Base-by-base conservation (phyloP, 1,140 invertebrate genomes). In the Sipha flava region DNA sequence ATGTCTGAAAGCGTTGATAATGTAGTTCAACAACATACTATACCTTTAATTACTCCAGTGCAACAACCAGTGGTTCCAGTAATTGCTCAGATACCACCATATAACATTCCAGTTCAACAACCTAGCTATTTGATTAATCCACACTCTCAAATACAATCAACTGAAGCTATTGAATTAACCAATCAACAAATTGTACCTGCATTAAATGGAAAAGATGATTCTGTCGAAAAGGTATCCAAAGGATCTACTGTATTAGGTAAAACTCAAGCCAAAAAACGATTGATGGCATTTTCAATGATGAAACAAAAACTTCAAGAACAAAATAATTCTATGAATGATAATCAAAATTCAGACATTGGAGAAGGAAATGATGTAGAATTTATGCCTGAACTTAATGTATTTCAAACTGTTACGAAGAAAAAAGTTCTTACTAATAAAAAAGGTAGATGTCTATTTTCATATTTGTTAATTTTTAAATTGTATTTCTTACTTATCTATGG, bases 261-360 rank as follows among this genome's bases (percentile, higher is more conserved):
- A 79, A 80, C 80, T 23, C 84, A 85, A 79, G 85, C 85, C 0
- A 85, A 85, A 81, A 85, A 85, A 80, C 81, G 85, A 12, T 79
- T 85, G 1, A 81, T 84, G 49, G 85, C 85, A 6, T 85, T 85
- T 81, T 85, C 85, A 23, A 84, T 83, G 72, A 83, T 84, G 14
- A 85, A 85, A 75, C 73, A 82, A 62, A 82, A 81, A 23, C 23
- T 73, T 29, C 81, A 77, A 34, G 75, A 80, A 59, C 80, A 80
- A 66, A 80, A 62, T 57, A 47, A 43, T 40, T 72, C 57, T 18
- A 73, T 34, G 31, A 80, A 52, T 23, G 68, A 80, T 62, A 62
- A 59, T 43, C 80, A 80, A 34, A 45, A 21, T 59, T 29, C 57
- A 64, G 80, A 80, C 16, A 29, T 45, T 14, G 34, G 26, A n/a